Evolutionary conservation across 1,140 invertebrate species (phyloP).

Genomic region (Asbolus verrucosus): DNA sequence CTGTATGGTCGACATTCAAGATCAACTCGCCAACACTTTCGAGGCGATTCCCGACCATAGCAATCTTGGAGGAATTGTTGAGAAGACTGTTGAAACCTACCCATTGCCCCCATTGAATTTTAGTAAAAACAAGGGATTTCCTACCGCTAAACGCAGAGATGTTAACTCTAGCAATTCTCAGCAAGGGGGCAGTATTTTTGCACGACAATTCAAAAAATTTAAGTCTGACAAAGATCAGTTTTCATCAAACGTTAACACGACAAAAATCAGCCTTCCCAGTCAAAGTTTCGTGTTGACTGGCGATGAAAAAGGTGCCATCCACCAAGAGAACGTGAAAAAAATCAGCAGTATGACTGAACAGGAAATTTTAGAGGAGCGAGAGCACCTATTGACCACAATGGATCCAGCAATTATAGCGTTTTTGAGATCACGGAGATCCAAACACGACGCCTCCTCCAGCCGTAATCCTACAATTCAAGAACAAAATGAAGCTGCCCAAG

Average conservation of each 20-base stretch:
- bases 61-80: constrained; percentile 66
- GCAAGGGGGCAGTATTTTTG: constrained; percentile 64
- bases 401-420: constrained; percentile 77
- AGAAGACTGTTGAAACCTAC: constrained; percentile 39
- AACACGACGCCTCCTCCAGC: constrained; percentile 12
- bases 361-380: constrained; percentile 82
- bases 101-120: constrained; percentile 42
- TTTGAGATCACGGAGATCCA: constrained; percentile 69
- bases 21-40: constrained; percentile 62
- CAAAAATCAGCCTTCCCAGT: constrained; percentile 45
- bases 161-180: neutral
- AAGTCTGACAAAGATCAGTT: constrained; percentile 48
- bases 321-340: constrained; percentile 78
- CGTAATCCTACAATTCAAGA: constrained; percentile 59
- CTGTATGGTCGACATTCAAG: constrained; percentile 45
- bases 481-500: constrained; percentile 59
- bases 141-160: constrained; percentile 61
- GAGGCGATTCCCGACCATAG: constrained; percentile 59
- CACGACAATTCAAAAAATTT: constrained; percentile 61
- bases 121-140: constrained; percentile 59
- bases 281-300: constrained; percentile 71
- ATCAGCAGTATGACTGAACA: constrained; percentile 77
- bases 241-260: constrained; percentile 41
- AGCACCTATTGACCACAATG: constrained; percentile 74
- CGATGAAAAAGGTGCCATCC: constrained; percentile 73